A percentile compares a stretch with the other conserved stretches of the same genome.
Evolutionary conservation across 2,797 vertebrate species (phyloP).

Genomic region (Pogonophryne albipinna): DNA sequence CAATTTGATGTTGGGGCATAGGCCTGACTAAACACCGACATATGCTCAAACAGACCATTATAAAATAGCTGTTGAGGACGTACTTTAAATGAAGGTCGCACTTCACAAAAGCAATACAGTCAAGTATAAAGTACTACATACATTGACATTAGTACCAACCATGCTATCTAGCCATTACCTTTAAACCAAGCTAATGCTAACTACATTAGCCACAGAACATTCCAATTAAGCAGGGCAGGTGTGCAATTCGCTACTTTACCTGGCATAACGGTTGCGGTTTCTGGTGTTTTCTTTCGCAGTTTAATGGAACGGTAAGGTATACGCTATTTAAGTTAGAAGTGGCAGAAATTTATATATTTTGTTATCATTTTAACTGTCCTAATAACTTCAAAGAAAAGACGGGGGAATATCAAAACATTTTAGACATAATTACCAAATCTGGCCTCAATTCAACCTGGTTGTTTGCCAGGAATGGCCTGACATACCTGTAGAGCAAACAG

Average conservation of each 20-base stretch:
- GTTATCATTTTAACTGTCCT: background rate
- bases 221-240: background rate
- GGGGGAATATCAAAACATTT: background rate
- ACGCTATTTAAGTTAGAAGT: too few relatives aligned
- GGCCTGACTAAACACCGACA: too few relatives aligned
- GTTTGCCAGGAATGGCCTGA: too few relatives aligned
- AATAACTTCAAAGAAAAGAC: background rate
- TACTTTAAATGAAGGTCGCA: too few relatives aligned
- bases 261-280: background rate
- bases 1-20: too few relatives aligned
- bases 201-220: too few relatives aligned
- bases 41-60: too few relatives aligned
- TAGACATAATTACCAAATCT: background rate
- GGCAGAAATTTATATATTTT: background rate
- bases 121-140: background rate
- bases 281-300: background rate
- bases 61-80: too few relatives aligned
- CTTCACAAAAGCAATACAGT: too few relatives aligned
- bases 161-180: background rate
- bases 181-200: slow-evolving; percentile 1
- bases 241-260: background rate
- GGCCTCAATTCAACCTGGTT: background rate
- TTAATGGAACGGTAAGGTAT: background rate
- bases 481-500: background rate
- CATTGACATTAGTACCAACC: background rate